Evolutionary conservation across 2,113 vertebrate species (phyloP).

Genomic region (Micronycteris hirsuta): DNA sequence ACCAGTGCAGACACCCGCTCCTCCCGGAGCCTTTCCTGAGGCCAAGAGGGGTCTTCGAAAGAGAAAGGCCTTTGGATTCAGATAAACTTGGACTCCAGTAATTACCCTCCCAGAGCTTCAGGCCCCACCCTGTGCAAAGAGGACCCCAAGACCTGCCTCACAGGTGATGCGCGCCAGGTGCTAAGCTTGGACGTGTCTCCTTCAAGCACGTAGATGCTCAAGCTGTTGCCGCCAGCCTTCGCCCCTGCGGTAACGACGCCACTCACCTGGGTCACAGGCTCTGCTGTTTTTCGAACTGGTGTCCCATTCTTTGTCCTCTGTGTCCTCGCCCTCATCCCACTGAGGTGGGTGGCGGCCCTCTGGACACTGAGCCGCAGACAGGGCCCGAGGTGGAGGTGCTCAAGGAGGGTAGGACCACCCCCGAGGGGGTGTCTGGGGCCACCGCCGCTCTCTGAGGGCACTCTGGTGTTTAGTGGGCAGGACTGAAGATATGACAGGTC

Average conservation of each 20-base stretch:
- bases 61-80: not conserved
- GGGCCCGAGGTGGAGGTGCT: not conserved
- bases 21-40: not conserved
- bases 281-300: not conserved
- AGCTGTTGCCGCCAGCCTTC: not conserved
- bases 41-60: not conserved
- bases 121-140: not conserved
- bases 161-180: not conserved
- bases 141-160: not conserved
- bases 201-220: fast-evolving
- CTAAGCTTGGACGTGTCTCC: not conserved
- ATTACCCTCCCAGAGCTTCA: not conserved
- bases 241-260: not conserved
- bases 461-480: not conserved
- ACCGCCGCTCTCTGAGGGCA: not conserved
- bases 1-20: not conserved
- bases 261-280: not conserved
- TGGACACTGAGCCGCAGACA: not conserved
- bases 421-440: not conserved
- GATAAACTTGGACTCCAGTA: not conserved
- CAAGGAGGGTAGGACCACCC: not conserved
- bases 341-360: not conserved
- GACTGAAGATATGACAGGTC: not conserved
- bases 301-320: not conserved
- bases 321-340: not conserved